A percentile compares a stretch with the other conserved stretches of the same genome.
phyloP scores from a whole-genome alignment of 2,888 invertebrate species.

The Rapana venosa region DNA sequence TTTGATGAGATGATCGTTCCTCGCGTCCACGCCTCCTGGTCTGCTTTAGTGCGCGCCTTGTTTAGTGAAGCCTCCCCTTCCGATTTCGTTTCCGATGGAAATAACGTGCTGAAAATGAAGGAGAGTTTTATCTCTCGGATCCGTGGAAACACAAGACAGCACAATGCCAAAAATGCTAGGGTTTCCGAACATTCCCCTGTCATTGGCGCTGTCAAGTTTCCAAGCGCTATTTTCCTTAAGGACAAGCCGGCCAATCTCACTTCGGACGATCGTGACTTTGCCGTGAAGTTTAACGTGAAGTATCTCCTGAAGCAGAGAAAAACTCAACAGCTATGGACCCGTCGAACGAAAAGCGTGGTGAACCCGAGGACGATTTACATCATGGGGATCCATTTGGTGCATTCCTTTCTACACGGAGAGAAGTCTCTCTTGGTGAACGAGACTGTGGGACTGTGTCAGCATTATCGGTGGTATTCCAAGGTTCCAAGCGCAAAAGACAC shows the following conservation, averaged over 20 bases:
- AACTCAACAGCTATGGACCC: background rate
- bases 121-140: background rate
- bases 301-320: slow-evolving; percentile 20
- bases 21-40: slow-evolving; percentile 5
- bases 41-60: background rate
- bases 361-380: background rate
- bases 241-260: slow-evolving; percentile 18
- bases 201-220: slow-evolving; percentile 2
- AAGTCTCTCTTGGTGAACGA: slow-evolving; percentile 27
- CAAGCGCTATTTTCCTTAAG: slow-evolving; percentile 26
- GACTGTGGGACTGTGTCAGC: slow-evolving; percentile 4
- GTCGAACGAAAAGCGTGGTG: background rate
- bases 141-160: background rate
- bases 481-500: slow-evolving; percentile 1
- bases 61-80: background rate
- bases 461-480: slow-evolving; percentile 29
- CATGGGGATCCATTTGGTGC: slow-evolving; percentile 33
- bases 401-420: background rate
- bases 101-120: background rate
- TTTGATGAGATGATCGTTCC: slow-evolving; percentile 40
- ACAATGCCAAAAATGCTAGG: background rate
- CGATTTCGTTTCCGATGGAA: background rate
- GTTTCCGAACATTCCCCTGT: background rate
- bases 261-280: background rate
- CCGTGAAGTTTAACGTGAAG: background rate